phyloP scores from a whole-genome alignment of 2,797 vertebrate species.

The Oreochromis grahami region DNA sequence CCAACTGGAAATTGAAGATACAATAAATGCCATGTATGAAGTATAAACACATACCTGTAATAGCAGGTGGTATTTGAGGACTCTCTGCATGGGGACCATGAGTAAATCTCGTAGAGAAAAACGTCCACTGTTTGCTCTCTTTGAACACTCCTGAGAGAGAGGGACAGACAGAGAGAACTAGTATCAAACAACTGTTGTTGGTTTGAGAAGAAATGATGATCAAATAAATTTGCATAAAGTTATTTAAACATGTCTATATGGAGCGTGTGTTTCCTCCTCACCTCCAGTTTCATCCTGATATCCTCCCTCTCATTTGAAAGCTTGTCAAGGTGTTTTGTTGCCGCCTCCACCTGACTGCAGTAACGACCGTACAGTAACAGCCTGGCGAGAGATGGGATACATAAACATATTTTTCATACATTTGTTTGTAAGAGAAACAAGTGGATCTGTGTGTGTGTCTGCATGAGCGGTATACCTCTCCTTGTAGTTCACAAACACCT shows the following conservation, averaged over 20 bases:
- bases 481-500: conserved; percentile 88
- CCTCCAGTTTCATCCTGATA: conserved; percentile 89
- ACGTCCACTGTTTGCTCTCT: conserved; percentile 86
- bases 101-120: conserved; percentile 88
- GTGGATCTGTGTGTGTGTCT: background rate
- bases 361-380: conserved; percentile 87
- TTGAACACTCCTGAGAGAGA: conserved; percentile 84
- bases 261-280: conserved; percentile 30
- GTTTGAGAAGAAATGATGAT: background rate
- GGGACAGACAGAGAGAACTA: background rate
- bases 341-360: conserved; percentile 89
- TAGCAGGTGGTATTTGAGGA: conserved; percentile 90
- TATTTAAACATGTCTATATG: background rate
- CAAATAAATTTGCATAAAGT: background rate
- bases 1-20: background rate
- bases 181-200: background rate
- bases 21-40: too few species aligned
- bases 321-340: conserved; percentile 85
- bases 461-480: conserved; percentile 73
- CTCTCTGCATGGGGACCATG: conserved; percentile 93
- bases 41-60: conserved; percentile 78
- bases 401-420: background rate
- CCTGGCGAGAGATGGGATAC: conserved; percentile 50
- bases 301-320: conserved; percentile 76
- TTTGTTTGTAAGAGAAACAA: background rate